These are phyloP conservation scores for Turnix velox DNA, from an alignment of 2,113 vertebrate genomes.

Conservation along the genomic window DNA sequence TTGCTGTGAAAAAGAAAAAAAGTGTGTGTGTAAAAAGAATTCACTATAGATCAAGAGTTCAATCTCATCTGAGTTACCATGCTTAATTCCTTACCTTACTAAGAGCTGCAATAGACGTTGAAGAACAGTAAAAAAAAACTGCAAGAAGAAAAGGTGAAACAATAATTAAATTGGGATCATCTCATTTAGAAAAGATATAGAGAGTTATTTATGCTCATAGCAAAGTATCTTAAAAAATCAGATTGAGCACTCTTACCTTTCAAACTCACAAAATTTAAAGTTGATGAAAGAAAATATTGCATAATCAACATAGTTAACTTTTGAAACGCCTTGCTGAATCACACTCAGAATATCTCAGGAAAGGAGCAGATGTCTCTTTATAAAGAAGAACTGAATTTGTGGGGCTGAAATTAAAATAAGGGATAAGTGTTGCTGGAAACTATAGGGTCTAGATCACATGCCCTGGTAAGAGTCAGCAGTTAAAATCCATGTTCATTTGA, in stretches of 20 bases:
- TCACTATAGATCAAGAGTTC: background rate
- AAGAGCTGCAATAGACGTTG: background rate
- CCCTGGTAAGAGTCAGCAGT: background rate
- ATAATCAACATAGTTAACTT: background rate
- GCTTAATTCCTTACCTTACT: background rate
- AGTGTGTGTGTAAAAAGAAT: background rate
- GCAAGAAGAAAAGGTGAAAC: background rate
- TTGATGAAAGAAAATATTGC: background rate
- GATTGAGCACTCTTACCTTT: background rate
- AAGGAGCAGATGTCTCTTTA: background rate
- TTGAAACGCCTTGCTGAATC: background rate
- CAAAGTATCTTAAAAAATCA: background rate
- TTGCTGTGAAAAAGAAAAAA: background rate
- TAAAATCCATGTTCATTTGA: background rate
- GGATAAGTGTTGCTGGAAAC: background rate
- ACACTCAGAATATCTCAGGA: background rate
- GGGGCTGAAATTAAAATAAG: background rate
- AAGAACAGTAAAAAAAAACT: background rate
- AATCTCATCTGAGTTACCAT: background rate
- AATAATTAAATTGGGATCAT: background rate
- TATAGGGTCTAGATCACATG: background rate
- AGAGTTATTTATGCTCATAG: background rate
- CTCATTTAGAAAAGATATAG: background rate
- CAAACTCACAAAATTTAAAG: background rate
- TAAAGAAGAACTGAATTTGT: background rate